Evolutionary conservation across 2,888 invertebrate species (phyloP), one percentile per base, ranked within the genome.

Genomic region (Pandemis cinnamomeana): DNA sequence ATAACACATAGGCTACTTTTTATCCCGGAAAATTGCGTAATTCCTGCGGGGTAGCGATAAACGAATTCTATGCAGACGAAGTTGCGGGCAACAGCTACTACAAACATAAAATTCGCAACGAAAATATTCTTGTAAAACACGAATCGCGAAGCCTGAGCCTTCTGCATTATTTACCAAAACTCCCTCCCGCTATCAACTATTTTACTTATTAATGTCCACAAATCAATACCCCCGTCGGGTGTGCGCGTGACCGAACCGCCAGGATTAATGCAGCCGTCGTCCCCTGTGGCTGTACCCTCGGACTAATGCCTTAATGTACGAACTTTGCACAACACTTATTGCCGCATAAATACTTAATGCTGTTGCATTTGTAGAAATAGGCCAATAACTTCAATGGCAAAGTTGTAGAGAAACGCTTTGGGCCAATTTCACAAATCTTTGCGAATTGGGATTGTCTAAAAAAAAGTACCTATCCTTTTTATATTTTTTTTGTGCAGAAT

Each of bases 171-270:
- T 73, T 73, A 69, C 55, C 48, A 41, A 41, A 55, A 72, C 67
- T 46, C n/a, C 27, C 46, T 62, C 69, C 68, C 64, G 42, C 63
- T 63, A 73, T 73, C 72, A 73, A 69, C 69, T 69, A 64, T 73
- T 68, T 73, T 60, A 73, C 69, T 73, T 73, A 73, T 73, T 73
- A 69, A 73, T 73, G 72, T 64, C 61, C 55, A 72, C 72, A 69
- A 73, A 73, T 73, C 72, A 73, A 73, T 73, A 69, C 72, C 72
- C 72, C n/a, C 55, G 55, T 62, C 69, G 60, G 69, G 63, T 58
- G 68, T 58, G 64, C 63, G 69, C 72, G 72, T 73, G 72, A 69
- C 69, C 55, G 51, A 60, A 64, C 61, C 67, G 20, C 68, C 36
- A 69, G 64, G 72, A 69, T 61, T 72, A 68, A 72, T 72, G 67